Evolutionary conservation across 2,888 invertebrate species (phyloP).

Genomic region (Andrena marginata): DNA sequence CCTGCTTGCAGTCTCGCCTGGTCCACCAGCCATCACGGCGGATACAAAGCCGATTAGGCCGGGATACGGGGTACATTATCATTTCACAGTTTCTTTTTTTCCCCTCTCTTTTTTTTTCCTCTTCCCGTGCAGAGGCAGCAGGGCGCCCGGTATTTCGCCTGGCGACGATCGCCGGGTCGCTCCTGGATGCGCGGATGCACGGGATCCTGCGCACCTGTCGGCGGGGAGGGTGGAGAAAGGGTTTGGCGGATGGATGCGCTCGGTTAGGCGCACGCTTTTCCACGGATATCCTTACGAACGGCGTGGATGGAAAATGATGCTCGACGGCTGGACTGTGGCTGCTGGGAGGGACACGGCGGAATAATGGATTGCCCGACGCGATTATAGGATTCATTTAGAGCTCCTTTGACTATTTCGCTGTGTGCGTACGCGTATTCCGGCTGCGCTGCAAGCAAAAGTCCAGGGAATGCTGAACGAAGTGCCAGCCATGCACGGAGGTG

Average conservation of each 20-base stretch:
- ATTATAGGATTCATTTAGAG: constrained; percentile 46
- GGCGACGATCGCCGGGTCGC: background rate
- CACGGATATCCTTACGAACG: constrained; percentile 45
- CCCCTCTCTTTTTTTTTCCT: too few species aligned
- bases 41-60: constrained; percentile 83
- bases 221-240: background rate
- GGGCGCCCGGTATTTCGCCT: constrained; percentile 31
- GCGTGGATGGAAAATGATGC: constrained; percentile 44
- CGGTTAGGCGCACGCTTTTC: constrained; percentile 25
- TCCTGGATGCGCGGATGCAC: background rate
- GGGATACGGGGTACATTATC: constrained; percentile 81
- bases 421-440: background rate
- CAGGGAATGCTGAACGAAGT: too few species aligned
- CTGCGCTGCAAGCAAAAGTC: background rate
- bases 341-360: constrained; percentile 47
- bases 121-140: constrained; percentile 18
- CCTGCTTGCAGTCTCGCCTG: constrained; percentile 41
- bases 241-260: constrained; percentile 6
- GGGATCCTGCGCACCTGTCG: constrained; percentile 4
- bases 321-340: constrained; percentile 28
- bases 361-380: constrained; percentile 71
- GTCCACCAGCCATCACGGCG: constrained; percentile 73
- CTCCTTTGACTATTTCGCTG: constrained; percentile 29
- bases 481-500: too few species aligned
- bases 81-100: constrained; percentile 79